These are phyloP conservation scores for Saccostrea glomerata DNA, from an alignment of 1,140 invertebrate genomes.

Conservation along the genomic window DNA sequence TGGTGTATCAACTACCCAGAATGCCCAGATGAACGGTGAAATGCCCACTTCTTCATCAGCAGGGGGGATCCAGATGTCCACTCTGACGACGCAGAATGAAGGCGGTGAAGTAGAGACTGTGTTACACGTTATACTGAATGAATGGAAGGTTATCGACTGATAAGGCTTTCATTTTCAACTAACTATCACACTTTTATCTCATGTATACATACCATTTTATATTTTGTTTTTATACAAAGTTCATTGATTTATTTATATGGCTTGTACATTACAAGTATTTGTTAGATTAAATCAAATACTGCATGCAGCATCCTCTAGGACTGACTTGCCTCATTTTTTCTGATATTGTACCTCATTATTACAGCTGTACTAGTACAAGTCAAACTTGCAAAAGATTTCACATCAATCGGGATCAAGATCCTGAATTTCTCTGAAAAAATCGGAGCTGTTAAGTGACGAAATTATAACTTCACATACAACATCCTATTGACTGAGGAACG, in stretches of 20 bases:
- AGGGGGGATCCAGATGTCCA: not conserved
- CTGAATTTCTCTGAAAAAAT: too few relatives aligned
- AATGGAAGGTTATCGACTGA: not conserved
- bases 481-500: too few relatives aligned
- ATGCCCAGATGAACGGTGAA: not conserved
- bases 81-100: not conserved
- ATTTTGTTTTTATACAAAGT: not conserved
- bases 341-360: not conserved
- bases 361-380: not conserved
- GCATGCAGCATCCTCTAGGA: not conserved
- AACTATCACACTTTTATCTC: too few relatives aligned
- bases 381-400: not conserved
- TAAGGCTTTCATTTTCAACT: too few relatives aligned
- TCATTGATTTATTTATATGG: too few relatives aligned
- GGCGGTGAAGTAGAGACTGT: not conserved
- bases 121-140: conserved; percentile 1
- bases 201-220: too few relatives aligned
- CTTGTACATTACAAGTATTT: not conserved
- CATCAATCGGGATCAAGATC: too few relatives aligned
- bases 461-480: too few relatives aligned
- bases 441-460: too few relatives aligned
- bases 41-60: not conserved
- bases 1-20: not conserved
- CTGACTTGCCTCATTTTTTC: not conserved
- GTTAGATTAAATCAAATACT: not conserved